Evolutionary conservation across 2,797 vertebrate species (phyloP), one percentile per base, ranked within the genome.

Genomic region (Typhlichthys eigenmanni): DNA sequence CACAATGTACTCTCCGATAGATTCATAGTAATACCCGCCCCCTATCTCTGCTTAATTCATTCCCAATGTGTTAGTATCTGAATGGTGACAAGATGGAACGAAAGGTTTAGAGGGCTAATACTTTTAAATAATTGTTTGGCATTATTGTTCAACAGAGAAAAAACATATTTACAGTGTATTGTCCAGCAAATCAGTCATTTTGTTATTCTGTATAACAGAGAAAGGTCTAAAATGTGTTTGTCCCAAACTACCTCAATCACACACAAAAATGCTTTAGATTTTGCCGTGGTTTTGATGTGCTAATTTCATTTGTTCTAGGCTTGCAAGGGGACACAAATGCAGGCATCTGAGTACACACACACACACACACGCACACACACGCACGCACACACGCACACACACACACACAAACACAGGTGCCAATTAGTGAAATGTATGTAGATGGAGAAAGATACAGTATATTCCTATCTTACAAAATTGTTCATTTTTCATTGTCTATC

Each of bases 201-300:
- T 59, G 58, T 59, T 47, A 55, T n/a, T 47, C 47, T 6, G 58
- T 62, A 55, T 63, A 63, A 60, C 46, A 51, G 64, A 68, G 59
- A 67, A 66, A 74, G 68, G 64, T 74, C 14, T 68, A 50, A n/a
- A 62, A 74, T 83, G 69, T 82, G 48, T 17, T 17, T 52, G 50
- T 16, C 19, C 58, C 32, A 32, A 32, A 58, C 16, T 60, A 11
- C 47, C 53, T 45, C 50, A 50, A 49, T 60, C 61, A 64, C 52
- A n/a, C 53, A 45, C 11, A 68, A 49, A 65, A 59, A 57, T 69
- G 50, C 38, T 66, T 53, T 58, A 61, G 60, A 81, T 85, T 80
- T 73, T 58, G 29, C 72, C 51, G 38, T 56, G 71, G 84, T 88
- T 89, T 91, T 91, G 87, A 92, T 91, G 83, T 92, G 89, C 84